Conservation (phyloP, 2,113 vertebrate genomes). For the Tapirus terrestris region DNA sequence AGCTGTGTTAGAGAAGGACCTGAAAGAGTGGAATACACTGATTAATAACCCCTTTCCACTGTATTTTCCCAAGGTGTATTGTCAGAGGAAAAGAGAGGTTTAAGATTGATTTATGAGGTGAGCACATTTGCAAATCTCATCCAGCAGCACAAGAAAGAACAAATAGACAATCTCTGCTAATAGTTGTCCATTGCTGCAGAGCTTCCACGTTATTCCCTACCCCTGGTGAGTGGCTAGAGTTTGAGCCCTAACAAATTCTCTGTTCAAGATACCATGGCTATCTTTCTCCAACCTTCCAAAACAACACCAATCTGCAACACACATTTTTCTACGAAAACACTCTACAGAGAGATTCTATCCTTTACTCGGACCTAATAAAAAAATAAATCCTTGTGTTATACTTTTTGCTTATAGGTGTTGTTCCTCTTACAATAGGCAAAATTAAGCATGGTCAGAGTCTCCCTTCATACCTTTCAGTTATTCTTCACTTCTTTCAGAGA, state of each 20-base stretch:
- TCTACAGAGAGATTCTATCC: neutral
- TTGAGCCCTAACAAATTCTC: neutral
- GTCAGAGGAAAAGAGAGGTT: neutral
- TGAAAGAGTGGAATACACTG: neutral
- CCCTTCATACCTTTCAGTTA: neutral
- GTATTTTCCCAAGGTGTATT: neutral
- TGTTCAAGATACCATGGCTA: neutral
- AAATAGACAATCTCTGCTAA: neutral
- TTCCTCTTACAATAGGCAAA: neutral
- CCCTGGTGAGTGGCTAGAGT: neutral
- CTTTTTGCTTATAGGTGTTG: neutral
- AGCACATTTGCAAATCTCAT: neutral
- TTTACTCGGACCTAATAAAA: neutral
- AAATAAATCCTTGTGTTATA: neutral
- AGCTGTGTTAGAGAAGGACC: neutral
- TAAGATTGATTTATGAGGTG: neutral
- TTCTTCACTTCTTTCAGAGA: neutral
- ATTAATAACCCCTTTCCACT: neutral
- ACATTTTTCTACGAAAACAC: neutral
- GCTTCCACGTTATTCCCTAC: neutral
- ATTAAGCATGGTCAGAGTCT: neutral
- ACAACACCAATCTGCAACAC: neutral
- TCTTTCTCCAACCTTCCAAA: neutral
- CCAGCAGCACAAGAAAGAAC: neutral
- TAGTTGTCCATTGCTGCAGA: neutral